Evolutionary conservation across 2,113 vertebrate species (phyloP).

Genomic region (Phylloscopus trochiloides): DNA sequence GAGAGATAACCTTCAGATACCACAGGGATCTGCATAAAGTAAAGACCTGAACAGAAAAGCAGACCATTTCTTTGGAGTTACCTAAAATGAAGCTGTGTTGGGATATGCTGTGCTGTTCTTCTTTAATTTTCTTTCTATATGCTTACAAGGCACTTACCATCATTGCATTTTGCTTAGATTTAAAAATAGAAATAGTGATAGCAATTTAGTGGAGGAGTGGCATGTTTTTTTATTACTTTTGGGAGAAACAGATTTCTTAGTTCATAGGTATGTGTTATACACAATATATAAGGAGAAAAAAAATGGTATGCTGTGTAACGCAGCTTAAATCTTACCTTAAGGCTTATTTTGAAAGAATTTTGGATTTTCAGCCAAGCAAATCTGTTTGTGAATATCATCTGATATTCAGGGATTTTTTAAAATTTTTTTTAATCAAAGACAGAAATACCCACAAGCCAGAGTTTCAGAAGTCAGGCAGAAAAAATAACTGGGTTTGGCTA

Average conservation of each 20-base stretch:
- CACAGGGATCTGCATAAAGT: background rate
- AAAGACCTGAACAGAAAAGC: background rate
- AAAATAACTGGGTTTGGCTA: background rate
- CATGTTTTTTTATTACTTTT: accelerated
- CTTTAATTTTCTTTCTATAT: background rate
- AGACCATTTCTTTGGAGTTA: background rate
- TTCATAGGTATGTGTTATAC: background rate
- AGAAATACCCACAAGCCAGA: background rate
- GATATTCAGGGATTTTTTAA: background rate
- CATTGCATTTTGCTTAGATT: background rate
- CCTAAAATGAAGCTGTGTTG: background rate
- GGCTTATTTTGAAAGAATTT: background rate
- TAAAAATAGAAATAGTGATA: background rate
- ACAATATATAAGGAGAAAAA: background rate
- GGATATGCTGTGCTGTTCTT: background rate
- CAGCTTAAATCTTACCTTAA: background rate
- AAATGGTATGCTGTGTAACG: background rate
- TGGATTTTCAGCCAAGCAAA: background rate
- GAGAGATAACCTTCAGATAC: background rate
- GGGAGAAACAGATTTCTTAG: background rate
- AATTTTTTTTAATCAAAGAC: background rate
- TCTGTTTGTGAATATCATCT: background rate
- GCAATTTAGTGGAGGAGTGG: accelerated
- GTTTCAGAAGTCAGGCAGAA: background rate
- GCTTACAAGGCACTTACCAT: background rate